Base-by-base conservation (phyloP, 2,113 vertebrate species). In the Leptosomus discolor region DNA sequence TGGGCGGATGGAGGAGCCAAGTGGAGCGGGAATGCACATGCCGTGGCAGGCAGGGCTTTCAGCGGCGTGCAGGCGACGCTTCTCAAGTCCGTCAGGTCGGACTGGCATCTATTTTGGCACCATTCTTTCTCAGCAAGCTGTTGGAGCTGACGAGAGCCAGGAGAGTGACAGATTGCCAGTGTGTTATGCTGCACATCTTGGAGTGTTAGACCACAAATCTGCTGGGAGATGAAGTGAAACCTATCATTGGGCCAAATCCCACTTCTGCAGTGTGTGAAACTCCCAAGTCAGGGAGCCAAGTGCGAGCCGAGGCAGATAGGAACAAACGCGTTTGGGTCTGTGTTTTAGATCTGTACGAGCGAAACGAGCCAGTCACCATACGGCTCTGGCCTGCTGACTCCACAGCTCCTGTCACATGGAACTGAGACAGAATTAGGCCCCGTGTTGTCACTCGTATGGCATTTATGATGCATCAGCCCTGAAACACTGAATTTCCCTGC, bases 191-290 rank as follows among this genome's bases (percentile, higher is more conserved):
- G 93, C 95, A 94, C 93, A 90, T 92, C 93, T 82, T 50, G 71
- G 87, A 97, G 95, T 85, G 97, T 97, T 92, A 96, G 95, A 92
- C 96, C 93, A 97, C 95, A 97, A 97, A 97, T 97, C 95, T 97
- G 95, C 93, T 43, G 80, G 85, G 69, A 97, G 57, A 89, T 85
- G 65, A 87, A 93, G 61, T 7, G 81, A 94, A 97, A 74, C 23
- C 63, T 5, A 43, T 57, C 14, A 0, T 6, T 58, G 87, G 89
- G 90, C 94, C 96, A 97, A 80, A 61, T 88, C 91, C 84, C 70
- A 15, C 61, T 91, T 69, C 41, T 85, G 86, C 84, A 36, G 87
- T 0, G 16, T 46, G 74, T 30, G 84, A 79, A 90, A 41, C 58
- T 83, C 94, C 89, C n/a, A 0, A 92, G 63, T 22, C 70, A 45